Evolutionary conservation across 2,113 vertebrate species (phyloP).

Genomic region (Cyphomyrus plagiostoma): DNA sequence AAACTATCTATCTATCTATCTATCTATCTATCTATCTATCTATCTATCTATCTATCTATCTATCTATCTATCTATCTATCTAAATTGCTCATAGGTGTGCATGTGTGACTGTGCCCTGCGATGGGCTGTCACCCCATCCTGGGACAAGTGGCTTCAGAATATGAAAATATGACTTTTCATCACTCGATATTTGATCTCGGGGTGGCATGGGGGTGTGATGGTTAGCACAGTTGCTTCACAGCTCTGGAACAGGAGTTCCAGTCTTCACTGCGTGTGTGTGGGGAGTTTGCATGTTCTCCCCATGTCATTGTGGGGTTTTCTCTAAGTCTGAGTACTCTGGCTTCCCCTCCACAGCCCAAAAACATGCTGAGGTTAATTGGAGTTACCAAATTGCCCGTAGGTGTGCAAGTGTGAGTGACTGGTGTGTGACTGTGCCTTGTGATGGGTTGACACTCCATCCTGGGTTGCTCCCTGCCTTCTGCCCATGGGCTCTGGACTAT

Average conservation of each 20-base stretch:
- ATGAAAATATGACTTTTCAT: neutral
- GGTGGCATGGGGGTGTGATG: neutral
- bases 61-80: no score
- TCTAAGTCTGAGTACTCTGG: no score
- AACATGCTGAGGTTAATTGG: neutral
- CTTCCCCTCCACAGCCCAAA: neutral
- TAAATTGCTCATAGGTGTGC: no score
- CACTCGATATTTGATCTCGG: no score
- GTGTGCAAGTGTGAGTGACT: no score
- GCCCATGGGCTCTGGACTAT: neutral
- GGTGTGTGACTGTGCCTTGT: neutral
- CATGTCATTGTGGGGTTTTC: neutral
- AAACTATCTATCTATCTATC: no score
- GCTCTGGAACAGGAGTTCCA: neutral
- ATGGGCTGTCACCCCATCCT: no score
- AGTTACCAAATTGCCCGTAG: neutral
- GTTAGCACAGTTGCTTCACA: no score
- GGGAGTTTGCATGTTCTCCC: neutral
- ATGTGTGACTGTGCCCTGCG: no score
- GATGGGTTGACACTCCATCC: neutral
- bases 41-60: no score
- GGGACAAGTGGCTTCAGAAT: neutral
- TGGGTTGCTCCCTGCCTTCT: neutral
- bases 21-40: no score
- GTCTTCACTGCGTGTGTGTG: neutral